A percentile compares a stretch with the other conserved stretches of the same genome.
Conservation (phyloP, 2,797 vertebrate genomes). For the Myoxocephalus aenaeus region DNA sequence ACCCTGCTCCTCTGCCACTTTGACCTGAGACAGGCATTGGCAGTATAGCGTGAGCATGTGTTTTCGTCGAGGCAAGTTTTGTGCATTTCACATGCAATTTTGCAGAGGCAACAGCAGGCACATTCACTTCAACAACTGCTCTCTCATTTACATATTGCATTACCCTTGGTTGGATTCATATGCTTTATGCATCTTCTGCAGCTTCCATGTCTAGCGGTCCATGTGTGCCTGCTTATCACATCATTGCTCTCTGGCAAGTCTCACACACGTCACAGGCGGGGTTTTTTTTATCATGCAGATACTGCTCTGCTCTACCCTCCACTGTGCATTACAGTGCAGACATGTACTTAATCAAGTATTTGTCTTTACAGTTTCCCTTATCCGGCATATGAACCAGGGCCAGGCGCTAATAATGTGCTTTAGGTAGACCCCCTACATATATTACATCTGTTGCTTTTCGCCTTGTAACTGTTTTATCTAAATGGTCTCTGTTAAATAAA, state of each 20-base stretch:
- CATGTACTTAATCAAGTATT: background rate
- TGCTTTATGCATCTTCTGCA: constrained; percentile 58
- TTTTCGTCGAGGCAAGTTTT: constrained; percentile 12
- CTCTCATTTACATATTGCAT: constrained; percentile 75
- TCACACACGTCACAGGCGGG: constrained; percentile 34
- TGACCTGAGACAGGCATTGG: constrained; percentile 7
- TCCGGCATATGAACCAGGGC: background rate
- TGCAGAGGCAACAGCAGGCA: constrained; percentile 60
- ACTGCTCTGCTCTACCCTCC: constrained; percentile 13
- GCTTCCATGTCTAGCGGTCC: constrained; percentile 49
- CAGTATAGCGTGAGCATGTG: constrained; percentile 11
- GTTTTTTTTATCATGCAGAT: constrained; percentile 42
- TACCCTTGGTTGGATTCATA: constrained; percentile 65
- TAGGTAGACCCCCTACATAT: background rate
- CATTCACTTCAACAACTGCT: constrained; percentile 56
- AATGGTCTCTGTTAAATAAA: background rate
- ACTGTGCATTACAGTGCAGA: constrained; percentile 9
- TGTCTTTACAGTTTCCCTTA: background rate
- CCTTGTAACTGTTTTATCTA: background rate
- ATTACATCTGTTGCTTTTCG: constrained; percentile 10
- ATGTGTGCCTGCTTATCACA: constrained; percentile 61
- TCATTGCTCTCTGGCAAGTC: constrained; percentile 59
- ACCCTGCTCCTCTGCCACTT: constrained; percentile 1
- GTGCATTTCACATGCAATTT: constrained; percentile 55
- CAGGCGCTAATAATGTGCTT: background rate